These are phyloP conservation scores for Coelopa frigida DNA, from an alignment of 1,140 invertebrate genomes.

Conservation along the genomic window DNA sequence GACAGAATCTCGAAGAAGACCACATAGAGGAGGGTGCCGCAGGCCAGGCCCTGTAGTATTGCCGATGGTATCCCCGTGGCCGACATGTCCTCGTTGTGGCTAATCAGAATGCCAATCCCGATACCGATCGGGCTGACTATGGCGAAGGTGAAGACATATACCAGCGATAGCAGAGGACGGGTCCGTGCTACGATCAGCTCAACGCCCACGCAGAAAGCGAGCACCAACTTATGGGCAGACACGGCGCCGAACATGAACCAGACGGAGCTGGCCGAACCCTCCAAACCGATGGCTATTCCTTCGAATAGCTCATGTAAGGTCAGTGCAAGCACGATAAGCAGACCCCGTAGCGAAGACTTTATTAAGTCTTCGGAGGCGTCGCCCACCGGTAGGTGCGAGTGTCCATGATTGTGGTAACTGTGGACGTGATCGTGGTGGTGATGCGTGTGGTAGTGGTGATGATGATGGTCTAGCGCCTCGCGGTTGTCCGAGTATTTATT, in stretches of 20 bases:
- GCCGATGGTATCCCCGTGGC: constrained; percentile 55
- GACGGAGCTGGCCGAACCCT: constrained; percentile 58
- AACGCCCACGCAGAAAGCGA: constrained; percentile 79
- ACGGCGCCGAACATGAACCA: constrained; percentile 81
- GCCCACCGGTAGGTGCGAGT: constrained; percentile 46
- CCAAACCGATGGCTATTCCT: constrained; percentile 81
- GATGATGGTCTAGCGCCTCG: neutral
- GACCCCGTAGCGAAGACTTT: constrained; percentile 60
- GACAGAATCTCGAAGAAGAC: constrained; percentile 87
- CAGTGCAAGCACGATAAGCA: constrained; percentile 76
- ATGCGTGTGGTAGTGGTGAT: constrained; percentile 7
- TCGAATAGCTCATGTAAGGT: constrained; percentile 89
- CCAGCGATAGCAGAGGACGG: constrained; percentile 51
- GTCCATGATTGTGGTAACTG: constrained; percentile 48
- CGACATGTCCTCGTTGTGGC: constrained; percentile 52
- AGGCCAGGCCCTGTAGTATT: constrained; percentile 75
- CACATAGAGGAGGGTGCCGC: constrained; percentile 81
- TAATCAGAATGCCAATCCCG: constrained; percentile 59
- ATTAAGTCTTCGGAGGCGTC: constrained; percentile 50
- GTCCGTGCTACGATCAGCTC: constrained; percentile 65
- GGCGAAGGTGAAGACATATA: constrained; percentile 71
- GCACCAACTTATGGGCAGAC: constrained; percentile 81
- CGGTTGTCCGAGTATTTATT: neutral
- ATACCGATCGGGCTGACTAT: constrained; percentile 74
- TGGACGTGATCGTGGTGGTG: constrained; percentile 30